Conservation (phyloP, 92 coral and sea anemone species). For the Blastomussa wellsi region DNA sequence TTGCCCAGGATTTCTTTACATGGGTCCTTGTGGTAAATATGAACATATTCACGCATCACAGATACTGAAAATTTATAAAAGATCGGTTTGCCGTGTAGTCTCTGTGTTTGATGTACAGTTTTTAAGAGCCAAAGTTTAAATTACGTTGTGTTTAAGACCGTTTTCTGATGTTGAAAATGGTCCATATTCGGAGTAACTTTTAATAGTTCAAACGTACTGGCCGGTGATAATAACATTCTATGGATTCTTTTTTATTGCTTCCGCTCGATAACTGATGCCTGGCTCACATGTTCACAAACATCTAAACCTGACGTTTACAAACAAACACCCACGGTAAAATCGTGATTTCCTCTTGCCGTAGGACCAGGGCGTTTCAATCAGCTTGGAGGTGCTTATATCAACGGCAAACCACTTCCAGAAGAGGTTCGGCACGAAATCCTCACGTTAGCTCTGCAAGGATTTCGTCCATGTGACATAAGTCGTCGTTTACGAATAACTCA, state of each 20-base stretch:
- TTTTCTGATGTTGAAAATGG: background rate
- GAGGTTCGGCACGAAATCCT: constrained; percentile 71
- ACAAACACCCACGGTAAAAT: background rate
- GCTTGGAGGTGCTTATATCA: constrained; percentile 77
- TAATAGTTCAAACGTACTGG: background rate
- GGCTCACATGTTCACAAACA: background rate
- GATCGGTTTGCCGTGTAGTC: background rate
- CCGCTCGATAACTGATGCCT: background rate
- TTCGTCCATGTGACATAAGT: constrained; percentile 88
- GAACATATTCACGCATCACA: background rate
- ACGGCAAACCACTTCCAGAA: constrained; percentile 81
- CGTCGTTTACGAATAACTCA: constrained; percentile 78
- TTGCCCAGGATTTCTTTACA: background rate
- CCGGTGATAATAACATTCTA: background rate
- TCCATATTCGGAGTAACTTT: background rate
- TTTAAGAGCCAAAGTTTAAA: background rate
- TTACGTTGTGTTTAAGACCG: background rate
- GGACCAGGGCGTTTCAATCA: constrained; percentile 79
- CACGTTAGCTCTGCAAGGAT: constrained; percentile 69
- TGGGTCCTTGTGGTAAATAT: background rate
- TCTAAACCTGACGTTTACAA: background rate
- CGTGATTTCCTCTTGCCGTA: constrained; percentile 8
- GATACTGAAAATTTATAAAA: background rate
- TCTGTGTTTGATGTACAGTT: background rate
- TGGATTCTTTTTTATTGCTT: background rate